Base-by-base conservation (phyloP, 2,113 vertebrate species). In the Pleuronectes platessa region DNA sequence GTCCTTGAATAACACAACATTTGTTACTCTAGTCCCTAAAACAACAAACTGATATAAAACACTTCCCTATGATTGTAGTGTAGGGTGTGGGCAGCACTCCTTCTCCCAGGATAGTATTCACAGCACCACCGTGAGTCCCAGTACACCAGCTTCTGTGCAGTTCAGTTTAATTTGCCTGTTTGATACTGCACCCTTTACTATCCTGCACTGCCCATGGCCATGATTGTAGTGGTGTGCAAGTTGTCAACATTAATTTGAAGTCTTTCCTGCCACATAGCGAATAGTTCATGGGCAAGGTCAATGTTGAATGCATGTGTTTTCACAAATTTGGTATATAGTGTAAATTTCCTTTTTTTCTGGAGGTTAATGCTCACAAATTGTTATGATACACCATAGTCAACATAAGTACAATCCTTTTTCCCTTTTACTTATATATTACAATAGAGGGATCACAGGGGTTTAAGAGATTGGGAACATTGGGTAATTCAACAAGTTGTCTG, bases 161-260 rank as follows among this genome's bases (percentile, higher is more conserved):
- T 54, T 45, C 12, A 31, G 18, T 66, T 84, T n/a, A 35, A 64
- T 68, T 72, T 73, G 37, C 24, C 58, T 3, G 3, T 69, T 64
- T 17, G 51, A 35, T 66, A 65, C 35, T 23, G 40, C 60, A 88
- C 61, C 64, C 86, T 56, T 77, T 61, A 62, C 85, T 87, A 88
- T 75, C n/a, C 21, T 65, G n/a, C 53, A 20, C n/a, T 62, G 23
- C 31, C 24, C 62, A 31, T 79, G 56, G 26, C 31, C 2, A 1
- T 63, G 53, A 61, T 75, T 77, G 62, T 77, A 81, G 84, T 77
- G 82, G 81, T 66, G 11, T 60, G 8, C 45, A 72, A 62, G 58
- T 66, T 80, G 76, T 90, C 75, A 77, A 54, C 73, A 72, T 76
- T 49, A 53, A 12, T 35, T 45, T 74, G 42, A 68, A 67, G 62